Evolutionary conservation across 2,888 invertebrate species (phyloP).

Genomic region (Eristalis arbustorum): DNA sequence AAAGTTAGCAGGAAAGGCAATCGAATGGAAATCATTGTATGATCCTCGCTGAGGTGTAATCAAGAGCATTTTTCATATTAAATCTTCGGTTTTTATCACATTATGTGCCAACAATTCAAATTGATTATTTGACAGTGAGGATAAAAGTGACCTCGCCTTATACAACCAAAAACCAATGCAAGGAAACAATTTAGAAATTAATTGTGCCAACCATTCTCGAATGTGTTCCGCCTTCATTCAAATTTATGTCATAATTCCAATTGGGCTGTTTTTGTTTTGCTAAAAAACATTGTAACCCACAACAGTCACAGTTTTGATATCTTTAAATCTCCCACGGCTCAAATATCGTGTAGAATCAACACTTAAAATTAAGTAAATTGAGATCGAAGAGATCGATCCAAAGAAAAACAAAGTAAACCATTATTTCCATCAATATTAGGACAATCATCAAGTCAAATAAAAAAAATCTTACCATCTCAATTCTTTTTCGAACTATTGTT

Average conservation of each 20-base stretch:
- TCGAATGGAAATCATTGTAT: constrained; percentile 86
- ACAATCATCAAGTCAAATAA: constrained; percentile 54
- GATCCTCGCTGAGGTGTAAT: constrained; percentile 76
- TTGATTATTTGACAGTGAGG: background rate
- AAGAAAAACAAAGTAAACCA: background rate
- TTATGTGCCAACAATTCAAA: constrained; percentile 40
- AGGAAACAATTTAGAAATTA: background rate
- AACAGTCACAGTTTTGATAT: background rate
- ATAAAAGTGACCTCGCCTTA: too few relatives aligned
- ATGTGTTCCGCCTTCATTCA: background rate
- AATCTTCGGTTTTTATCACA: background rate
- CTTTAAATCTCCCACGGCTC: background rate
- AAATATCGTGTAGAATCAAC: background rate
- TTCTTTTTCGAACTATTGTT: constrained; percentile 34
- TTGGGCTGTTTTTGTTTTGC: background rate
- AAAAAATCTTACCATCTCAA: background rate
- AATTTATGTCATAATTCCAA: background rate
- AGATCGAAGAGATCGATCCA: background rate
- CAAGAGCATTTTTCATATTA: constrained; percentile 54
- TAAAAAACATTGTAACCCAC: background rate
- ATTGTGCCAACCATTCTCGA: background rate
- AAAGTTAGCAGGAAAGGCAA: constrained; percentile 85
- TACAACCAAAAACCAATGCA: background rate
- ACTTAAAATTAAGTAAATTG: background rate
- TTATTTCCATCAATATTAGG: constrained; percentile 32